Evolutionary conservation across 2,888 invertebrate species (phyloP).

Genomic region (Apodemia mormo): DNA sequence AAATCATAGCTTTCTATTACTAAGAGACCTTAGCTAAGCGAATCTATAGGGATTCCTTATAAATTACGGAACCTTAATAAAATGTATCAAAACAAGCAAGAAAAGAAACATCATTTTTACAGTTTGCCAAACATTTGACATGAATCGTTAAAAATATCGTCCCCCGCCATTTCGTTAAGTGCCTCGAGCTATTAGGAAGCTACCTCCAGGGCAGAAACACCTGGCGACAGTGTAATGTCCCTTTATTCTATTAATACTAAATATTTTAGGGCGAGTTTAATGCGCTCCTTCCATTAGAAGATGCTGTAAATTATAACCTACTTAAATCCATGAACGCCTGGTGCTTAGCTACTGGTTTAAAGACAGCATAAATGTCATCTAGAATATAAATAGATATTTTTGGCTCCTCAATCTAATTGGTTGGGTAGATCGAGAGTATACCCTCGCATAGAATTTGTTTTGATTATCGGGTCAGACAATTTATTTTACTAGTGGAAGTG

Average conservation of each 20-base stretch:
- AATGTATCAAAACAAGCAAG: too few species aligned
- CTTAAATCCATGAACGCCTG: conserved; percentile 59
- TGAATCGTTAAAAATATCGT: conserved; percentile 25
- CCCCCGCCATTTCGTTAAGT: conserved; percentile 49
- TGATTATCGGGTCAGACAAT: too few species aligned
- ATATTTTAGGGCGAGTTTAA: conserved; percentile 70
- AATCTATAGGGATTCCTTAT: too few species aligned
- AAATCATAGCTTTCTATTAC: too few species aligned
- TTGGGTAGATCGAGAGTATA: too few species aligned
- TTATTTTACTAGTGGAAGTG: too few species aligned
- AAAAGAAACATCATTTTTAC: not conserved
- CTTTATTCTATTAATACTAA: conserved; percentile 73
- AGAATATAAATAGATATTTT: not conserved
- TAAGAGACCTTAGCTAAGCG: too few species aligned
- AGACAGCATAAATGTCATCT: conserved; percentile 44
- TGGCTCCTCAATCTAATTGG: too few species aligned
- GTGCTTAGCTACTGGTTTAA: conserved; percentile 43
- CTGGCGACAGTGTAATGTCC: conserved; percentile 55
- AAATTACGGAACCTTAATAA: too few species aligned
- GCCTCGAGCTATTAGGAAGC: conserved; percentile 59
- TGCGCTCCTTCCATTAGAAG: conserved; percentile 75
- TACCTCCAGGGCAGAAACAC: conserved; percentile 57
- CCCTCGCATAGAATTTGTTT: too few species aligned
- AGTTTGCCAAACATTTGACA: not conserved
- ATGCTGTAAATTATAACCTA: conserved; percentile 72